A percentile compares a stretch with the other conserved stretches of the same genome.
phyloP scores from a whole-genome alignment of 2,888 invertebrate genomes.

The Spisula subtruncata region DNA sequence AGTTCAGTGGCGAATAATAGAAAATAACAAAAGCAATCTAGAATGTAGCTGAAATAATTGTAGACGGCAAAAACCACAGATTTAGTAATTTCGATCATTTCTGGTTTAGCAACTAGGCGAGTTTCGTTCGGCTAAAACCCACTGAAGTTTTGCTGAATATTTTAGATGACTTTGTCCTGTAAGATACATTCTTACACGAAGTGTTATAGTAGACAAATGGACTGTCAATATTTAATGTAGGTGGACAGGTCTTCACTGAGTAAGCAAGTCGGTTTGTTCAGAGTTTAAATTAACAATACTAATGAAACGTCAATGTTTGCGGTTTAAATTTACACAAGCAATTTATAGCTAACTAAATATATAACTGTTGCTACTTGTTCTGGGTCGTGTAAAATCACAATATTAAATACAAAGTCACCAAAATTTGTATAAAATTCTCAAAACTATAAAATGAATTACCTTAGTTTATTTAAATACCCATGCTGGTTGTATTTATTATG shows the following conservation, averaged over 20 bases:
- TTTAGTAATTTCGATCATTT: not conserved
- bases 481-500: not conserved
- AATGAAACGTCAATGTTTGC: not conserved
- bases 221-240: not conserved
- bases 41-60: constrained; percentile 34
- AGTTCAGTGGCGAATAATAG: not conserved
- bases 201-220: not conserved
- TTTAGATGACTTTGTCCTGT: not conserved
- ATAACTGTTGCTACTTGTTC: not conserved
- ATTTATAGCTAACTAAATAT: not conserved
- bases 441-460: not conserved
- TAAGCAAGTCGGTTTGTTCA: constrained; percentile 8
- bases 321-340: not conserved
- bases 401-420: not conserved
- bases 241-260: not conserved
- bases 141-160: not conserved
- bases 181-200: not conserved
- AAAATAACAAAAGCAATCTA: constrained; percentile 36
- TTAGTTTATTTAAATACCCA: not conserved
- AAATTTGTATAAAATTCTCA: not conserved
- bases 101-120: constrained; percentile 35
- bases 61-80: constrained; percentile 20
- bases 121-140: not conserved
- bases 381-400: not conserved
- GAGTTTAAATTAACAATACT: constrained; percentile 12